Evolutionary conservation across 37 sponge, comb jelly and placozoan species (phyloP).

Genomic region (Hormiphora californensis): DNA sequence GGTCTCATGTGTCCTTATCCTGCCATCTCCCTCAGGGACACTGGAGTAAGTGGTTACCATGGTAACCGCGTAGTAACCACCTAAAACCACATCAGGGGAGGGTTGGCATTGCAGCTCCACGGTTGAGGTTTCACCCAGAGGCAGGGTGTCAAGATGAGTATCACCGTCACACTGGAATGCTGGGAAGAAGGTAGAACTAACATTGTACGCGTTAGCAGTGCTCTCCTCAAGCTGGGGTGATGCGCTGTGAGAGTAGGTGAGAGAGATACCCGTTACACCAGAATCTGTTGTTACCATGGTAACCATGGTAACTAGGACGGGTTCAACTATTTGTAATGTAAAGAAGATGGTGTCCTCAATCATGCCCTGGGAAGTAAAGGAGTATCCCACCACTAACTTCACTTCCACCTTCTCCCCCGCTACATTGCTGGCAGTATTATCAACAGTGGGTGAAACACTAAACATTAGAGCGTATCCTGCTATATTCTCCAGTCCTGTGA

Average conservation of each 20-base stretch:
- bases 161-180: neutral
- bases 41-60: neutral
- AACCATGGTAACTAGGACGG: neutral
- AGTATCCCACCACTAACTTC: conserved; percentile 4
- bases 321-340: conserved; percentile 5
- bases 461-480: too few relatives aligned
- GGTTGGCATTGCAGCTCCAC: neutral
- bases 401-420: neutral
- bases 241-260: conserved; percentile 12
- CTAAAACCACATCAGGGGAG: neutral
- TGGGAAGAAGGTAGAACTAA: neutral
- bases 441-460: neutral
- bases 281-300: neutral
- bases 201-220: conserved; percentile 8
- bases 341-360: conserved; percentile 30
- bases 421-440: neutral
- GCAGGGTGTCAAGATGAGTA: neutral
- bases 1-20: neutral
- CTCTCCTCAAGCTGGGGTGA: conserved; percentile 9
- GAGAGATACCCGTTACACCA: neutral
- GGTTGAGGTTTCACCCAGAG: neutral
- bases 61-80: neutral
- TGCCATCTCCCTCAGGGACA: neutral
- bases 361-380: neutral
- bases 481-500: too few relatives aligned